Base-by-base conservation (phyloP, 2,888 invertebrate species). In the Theretra japonica region DNA sequence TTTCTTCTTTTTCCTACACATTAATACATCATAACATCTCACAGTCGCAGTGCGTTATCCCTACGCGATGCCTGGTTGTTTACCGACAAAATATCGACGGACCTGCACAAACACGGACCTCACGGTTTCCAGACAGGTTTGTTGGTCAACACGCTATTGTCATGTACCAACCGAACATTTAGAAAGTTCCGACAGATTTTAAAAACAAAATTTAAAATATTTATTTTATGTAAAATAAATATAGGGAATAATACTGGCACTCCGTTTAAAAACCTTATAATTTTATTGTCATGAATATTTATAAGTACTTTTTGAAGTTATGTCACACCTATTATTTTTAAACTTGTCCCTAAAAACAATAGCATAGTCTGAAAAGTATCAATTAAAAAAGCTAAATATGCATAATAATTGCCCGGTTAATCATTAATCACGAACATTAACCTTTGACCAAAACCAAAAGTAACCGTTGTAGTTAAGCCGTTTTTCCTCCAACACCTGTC, bases 31-130 rank as follows among this genome's bases (percentile, higher is more conserved):
- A 33, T 41, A 48, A 23, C 50, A 25, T 70, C 28, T 48, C 48
- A 60, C 41, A 59, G 50, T 60, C 28, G 23, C 17, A 48, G 48
- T 53, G 75, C 75, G 80, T 83, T 87, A 87, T 86, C 86, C 82
- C n/a, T n/a, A n/a, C n/a, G n/a, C 70, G 71, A 70, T 70, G 74
- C 75, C 28, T 53, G 69, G 59, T 80, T 89, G 89, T 88, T 88
- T 89, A 83, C 84, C 80, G 80, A 86, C 84, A 86, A 80, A 87
- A 88, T 85, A 86, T 75, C 77, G 81, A 78, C 82, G 78, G 80
- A 83, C 86, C 86, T 88, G 83, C 83, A 82, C 87, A 90, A 91
- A 92, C 87, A 91, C 70, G 79, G 89, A 88, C 89, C 90, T 88
- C 87, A 89, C 85, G 90, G 90, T 90, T 89, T 86, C 80, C 75